Evolutionary conservation across 2,888 invertebrate genomes (phyloP), one percentile per base, ranked within the genome.

Genomic region (Athalia cordata): DNA sequence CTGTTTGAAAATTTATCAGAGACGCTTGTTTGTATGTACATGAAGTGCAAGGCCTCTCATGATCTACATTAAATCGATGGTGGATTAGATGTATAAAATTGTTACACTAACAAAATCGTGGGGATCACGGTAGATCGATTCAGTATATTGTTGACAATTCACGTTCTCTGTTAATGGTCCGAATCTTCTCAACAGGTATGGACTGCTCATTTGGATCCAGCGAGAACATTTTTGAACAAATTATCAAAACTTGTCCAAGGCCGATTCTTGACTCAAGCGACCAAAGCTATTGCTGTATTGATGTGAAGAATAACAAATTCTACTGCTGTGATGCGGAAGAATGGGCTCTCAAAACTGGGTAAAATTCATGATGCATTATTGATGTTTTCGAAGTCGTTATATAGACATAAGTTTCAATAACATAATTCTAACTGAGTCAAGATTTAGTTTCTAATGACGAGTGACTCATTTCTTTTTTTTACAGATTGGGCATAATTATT

Each of bases 231-330:
- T 5, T 83, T 0, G 81, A 83, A 3, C 45, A 82, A 50, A 43
- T 81, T 11, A 43, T 83, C 9, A 74, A 82, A 15, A 76, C 67
- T 65, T 89, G 89, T n/a, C 87, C 88, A 4, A 76, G 79, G 50
- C 62, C 79, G 8, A 0, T 83, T 0, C 15, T 85, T 4, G 83
- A 85, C 0, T 7, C 79, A n/a, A 5, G 15, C 0, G 81, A 81
- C 0, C 82, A 85, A 61, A 77, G 79, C 3, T 89, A 81, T 70
- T 89, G 89, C 77, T 89, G 89, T 70, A 45, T 47, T 0, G 77
- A 83, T 13, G 0, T 81, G 0, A 4, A 47, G 0, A 75, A 61
- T 0, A 57, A 78, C 0, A 57, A 4, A 0, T 5, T 13, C 11
- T 86, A 86, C 72, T 87, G 87, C 66, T 87, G 87, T 68, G 61